phyloP scores from a whole-genome alignment of 2,113 vertebrate species.

The Numida meleagris region DNA sequence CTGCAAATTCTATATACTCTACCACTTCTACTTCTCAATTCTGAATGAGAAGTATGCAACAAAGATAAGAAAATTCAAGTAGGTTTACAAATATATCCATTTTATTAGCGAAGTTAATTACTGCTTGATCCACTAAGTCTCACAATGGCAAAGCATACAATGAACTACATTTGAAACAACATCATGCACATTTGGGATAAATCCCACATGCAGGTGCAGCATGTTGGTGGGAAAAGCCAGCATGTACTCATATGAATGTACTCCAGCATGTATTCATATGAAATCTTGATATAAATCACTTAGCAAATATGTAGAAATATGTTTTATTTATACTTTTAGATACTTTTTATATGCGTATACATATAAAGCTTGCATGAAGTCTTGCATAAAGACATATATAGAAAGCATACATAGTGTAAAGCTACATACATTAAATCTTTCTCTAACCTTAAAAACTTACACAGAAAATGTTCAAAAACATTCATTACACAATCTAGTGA shows the following conservation, averaged over 20 bases:
- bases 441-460: background rate
- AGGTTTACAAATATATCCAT: background rate
- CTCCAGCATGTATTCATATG: background rate
- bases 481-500: background rate
- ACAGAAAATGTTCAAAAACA: background rate
- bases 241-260: background rate
- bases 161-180: conserved; percentile 14
- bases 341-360: background rate
- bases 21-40: background rate
- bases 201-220: background rate
- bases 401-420: background rate
- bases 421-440: background rate
- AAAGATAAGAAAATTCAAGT: background rate
- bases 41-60: background rate
- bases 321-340: background rate
- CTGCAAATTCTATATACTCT: background rate
- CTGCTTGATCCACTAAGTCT: background rate
- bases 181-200: background rate
- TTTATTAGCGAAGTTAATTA: background rate
- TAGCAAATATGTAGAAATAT: background rate
- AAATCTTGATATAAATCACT: background rate
- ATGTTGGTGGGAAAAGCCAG: conserved; percentile 1
- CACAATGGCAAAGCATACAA: background rate
- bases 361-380: background rate
- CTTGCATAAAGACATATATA: background rate